Evolutionary conservation across 2,888 invertebrate genomes (phyloP).

Genomic region (Mimas tiliae): DNA sequence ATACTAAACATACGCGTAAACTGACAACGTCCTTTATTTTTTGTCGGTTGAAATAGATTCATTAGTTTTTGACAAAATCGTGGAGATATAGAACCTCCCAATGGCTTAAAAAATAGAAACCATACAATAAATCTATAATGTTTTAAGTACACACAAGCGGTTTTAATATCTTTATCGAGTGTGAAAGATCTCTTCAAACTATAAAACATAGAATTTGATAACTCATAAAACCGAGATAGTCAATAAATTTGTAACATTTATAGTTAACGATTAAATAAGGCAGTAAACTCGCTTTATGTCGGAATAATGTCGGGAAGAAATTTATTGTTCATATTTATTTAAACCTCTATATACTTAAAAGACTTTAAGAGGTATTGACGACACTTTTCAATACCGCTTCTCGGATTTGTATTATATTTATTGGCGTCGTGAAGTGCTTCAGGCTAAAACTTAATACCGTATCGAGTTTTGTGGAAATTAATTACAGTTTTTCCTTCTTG

Average conservation of each 20-base stretch:
- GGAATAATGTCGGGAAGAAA: neutral
- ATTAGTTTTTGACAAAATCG: too few species aligned
- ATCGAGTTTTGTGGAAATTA: neutral
- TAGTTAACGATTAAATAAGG: conserved; percentile 9
- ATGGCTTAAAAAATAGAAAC: too few species aligned
- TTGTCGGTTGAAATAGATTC: too few species aligned
- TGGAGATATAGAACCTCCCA: too few species aligned
- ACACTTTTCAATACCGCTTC: neutral
- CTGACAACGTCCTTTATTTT: too few species aligned
- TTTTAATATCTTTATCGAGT: conserved; percentile 14
- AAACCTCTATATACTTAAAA: neutral
- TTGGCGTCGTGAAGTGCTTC: neutral
- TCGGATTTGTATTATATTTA: neutral
- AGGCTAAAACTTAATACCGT: neutral
- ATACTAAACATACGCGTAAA: too few species aligned
- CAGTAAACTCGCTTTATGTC: neutral
- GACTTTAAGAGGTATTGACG: neutral
- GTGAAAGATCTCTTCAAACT: neutral
- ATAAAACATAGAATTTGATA: conserved; percentile 1
- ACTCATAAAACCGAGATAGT: neutral
- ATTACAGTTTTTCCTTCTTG: neutral
- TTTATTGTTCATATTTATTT: conserved; percentile 13
- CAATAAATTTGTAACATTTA: conserved; percentile 21
- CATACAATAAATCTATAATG: too few species aligned
- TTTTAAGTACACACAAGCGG: neutral